Evolutionary conservation across 2,888 invertebrate genomes (phyloP), one percentile per base, ranked within the genome.

Genomic region (Ornithoptera alexandrae): DNA sequence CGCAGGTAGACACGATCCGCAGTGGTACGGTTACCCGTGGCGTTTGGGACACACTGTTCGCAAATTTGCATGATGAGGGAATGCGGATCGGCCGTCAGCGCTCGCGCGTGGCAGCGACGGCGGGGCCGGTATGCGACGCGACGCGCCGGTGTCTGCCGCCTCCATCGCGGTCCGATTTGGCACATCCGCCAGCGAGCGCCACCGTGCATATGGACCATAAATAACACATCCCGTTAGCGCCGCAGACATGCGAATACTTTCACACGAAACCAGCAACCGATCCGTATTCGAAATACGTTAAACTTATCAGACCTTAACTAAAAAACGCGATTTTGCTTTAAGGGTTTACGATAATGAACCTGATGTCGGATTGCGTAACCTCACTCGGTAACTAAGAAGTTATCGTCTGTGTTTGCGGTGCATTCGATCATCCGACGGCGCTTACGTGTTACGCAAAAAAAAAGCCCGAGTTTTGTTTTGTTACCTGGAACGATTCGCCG

Each of bases 121-220:
- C 89, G 87, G 86, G 87, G 84, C 84, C 82, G 91, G 91, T 79
- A 90, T 89, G 91, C 89, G 87, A 77, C 84, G 65, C 89, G 87
- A 78, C 84, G 65, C 68, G 68, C 58, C 85, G 89, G 88, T 89
- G 90, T 90, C 90, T 90, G 84, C 90, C 89, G 89, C 86, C 88
- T 88, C 89, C 86, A 85, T 84, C 86, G 85, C 86, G 85, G 80
- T 89, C 90, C 82, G 83, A 90, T 92, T 92, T 92, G 92, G 92
- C 92, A 92, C 91, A 92, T 92, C 92, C 91, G 92, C 88, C 80
- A 82, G 78, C 83, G 84, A 83, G 81, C 84, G 89, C 84, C 87
- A 84, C 80, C 82, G 83, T 84, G 78, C 75, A 46, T 46, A 75
- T 72, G 57, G 68, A 67, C 86, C 84, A 85, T 88, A 91, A 91